phyloP scores from a whole-genome alignment of 2,797 vertebrate genomes.

The Clarias platycephalus region DNA sequence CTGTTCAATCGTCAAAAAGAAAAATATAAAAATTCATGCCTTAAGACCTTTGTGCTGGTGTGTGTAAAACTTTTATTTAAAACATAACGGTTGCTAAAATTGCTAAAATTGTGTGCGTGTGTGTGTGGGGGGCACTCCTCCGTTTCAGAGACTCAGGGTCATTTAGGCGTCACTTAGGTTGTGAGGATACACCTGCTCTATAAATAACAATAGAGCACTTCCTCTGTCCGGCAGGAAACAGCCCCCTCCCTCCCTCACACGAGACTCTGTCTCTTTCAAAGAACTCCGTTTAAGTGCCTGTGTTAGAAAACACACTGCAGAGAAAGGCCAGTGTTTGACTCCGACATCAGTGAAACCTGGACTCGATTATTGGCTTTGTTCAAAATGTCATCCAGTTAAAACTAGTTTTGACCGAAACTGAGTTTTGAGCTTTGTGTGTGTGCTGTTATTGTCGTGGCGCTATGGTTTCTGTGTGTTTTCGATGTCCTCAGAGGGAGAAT shows the following conservation, averaged over 20 bases:
- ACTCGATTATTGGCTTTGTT: neutral
- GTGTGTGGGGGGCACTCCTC: neutral
- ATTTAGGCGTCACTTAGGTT: conserved; percentile 56
- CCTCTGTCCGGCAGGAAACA: conserved; percentile 83
- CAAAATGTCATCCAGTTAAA: neutral
- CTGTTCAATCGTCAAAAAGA: too few species aligned
- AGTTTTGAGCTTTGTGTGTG: neutral
- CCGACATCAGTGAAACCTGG: neutral
- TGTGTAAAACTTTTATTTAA: neutral
- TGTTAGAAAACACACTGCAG: neutral
- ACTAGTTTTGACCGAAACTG: neutral
- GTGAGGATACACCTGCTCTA: conserved; percentile 87
- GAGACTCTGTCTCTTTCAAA: conserved; percentile 65
- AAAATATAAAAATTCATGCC: too few species aligned
- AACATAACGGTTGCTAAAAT: neutral
- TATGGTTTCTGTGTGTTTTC: neutral
- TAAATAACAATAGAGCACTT: conserved; percentile 79
- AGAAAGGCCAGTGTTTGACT: neutral
- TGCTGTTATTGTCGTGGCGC: neutral
- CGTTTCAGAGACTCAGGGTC: conserved; percentile 8
- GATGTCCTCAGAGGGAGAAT: neutral
- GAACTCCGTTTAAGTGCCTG: conserved; percentile 52
- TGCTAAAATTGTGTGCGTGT: neutral
- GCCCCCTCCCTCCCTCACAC: conserved; percentile 52
- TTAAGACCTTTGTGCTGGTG: conserved; percentile 4